Conservation (phyloP, 2,797 vertebrate species). For the Eptatretus atami region DNA sequence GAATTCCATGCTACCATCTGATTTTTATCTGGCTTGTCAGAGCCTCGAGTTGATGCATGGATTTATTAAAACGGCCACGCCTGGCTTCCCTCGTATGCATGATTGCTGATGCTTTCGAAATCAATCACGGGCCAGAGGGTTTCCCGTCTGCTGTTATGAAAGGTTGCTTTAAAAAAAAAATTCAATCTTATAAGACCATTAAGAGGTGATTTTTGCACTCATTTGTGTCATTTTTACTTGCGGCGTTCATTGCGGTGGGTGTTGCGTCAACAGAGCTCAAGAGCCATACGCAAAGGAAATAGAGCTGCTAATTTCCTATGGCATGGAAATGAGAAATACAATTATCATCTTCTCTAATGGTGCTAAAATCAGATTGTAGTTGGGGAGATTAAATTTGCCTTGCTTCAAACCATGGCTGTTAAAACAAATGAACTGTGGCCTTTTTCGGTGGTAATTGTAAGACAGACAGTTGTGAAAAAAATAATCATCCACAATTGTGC, state of each 20-base stretch:
- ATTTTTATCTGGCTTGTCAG: constrained; percentile 4
- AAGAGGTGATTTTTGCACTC: not conserved
- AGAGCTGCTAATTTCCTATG: too few relatives aligned
- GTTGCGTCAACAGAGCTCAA: too few relatives aligned
- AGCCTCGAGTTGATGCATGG: constrained; percentile 3
- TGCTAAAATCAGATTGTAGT: too few relatives aligned
- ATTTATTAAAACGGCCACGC: constrained; percentile 5
- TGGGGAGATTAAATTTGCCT: too few relatives aligned
- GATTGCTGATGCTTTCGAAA: not conserved
- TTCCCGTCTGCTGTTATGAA: constrained; percentile 1
- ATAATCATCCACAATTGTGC: too few relatives aligned
- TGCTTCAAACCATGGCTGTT: too few relatives aligned
- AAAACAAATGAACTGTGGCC: constrained; percentile 3
- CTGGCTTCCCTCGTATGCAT: not conserved
- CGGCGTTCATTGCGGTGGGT: not conserved
- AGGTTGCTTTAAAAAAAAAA: constrained; percentile 1
- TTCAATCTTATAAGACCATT: not conserved
- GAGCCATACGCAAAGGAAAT: too few relatives aligned
- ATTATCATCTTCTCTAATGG: too few relatives aligned
- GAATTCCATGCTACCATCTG: constrained; percentile 2
- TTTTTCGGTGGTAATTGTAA: constrained; percentile 2
- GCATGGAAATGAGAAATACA: too few relatives aligned
- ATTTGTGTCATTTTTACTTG: constrained; percentile 3
- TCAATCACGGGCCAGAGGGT: constrained; percentile 5
- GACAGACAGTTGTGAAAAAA: not conserved